Evolutionary conservation across 2,113 vertebrate genomes (phyloP).

Genomic region (Charadrius vociferus): DNA sequence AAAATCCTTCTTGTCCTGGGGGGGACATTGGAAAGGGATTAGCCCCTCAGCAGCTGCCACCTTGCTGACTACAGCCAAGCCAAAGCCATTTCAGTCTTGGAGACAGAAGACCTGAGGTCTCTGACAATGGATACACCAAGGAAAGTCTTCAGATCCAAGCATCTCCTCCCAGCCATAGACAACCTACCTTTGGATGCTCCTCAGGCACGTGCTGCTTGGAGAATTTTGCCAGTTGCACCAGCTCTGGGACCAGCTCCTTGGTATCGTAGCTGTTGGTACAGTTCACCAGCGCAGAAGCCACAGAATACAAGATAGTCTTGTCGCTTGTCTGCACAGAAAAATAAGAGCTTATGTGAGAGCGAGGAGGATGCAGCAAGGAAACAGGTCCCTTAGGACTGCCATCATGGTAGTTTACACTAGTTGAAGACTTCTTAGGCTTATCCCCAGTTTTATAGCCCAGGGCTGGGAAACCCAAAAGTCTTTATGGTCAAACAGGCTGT

Average conservation of each 20-base stretch:
- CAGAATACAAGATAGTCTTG: slow-evolving; percentile 94
- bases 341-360: not conserved
- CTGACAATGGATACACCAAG: not conserved
- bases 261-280: slow-evolving; percentile 97
- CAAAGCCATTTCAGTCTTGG: not conserved
- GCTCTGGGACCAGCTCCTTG: slow-evolving; percentile 93
- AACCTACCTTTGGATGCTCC: slow-evolving; percentile 91
- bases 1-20: slow-evolving; percentile 97
- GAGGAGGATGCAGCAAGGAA: not conserved
- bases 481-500: not conserved
- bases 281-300: slow-evolving; percentile 91
- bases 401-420: accelerated
- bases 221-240: slow-evolving; percentile 96
- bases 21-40: not conserved
- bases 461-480: not conserved
- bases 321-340: slow-evolving; percentile 82
- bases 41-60: not conserved
- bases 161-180: not conserved
- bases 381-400: not conserved
- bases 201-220: slow-evolving; percentile 98
- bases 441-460: not conserved
- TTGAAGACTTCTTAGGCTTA: not conserved
- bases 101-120: not conserved
- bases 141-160: not conserved
- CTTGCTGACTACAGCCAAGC: not conserved